These are phyloP conservation scores for Hypsopygia costalis DNA, from an alignment of 2,888 invertebrate genomes.

Conservation along the genomic window DNA sequence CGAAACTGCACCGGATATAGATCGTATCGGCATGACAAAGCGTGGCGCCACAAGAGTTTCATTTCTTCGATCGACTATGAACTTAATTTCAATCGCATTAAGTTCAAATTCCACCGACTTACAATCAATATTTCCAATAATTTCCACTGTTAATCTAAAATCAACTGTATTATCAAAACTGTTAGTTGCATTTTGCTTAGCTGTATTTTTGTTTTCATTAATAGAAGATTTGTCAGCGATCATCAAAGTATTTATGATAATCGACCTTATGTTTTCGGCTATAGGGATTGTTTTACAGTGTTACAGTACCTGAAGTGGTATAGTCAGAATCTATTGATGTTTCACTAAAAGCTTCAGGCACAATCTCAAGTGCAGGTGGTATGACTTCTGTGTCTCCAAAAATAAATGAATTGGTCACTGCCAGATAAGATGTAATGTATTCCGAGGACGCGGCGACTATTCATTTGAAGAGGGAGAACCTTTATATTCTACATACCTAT, in stretches of 20 bases:
- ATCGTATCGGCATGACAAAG: constrained; percentile 78
- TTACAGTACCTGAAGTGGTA: constrained; percentile 49
- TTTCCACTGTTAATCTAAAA: constrained; percentile 20
- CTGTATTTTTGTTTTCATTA: constrained; percentile 32
- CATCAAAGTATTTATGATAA: constrained; percentile 19
- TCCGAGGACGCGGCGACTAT: constrained; percentile 22
- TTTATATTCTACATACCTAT: too few species aligned
- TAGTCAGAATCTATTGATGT: constrained; percentile 59
- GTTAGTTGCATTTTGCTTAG: constrained; percentile 33
- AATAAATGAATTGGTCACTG: constrained; percentile 75
- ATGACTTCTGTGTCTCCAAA: constrained; percentile 74
- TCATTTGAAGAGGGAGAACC: too few species aligned
- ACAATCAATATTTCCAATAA: constrained; percentile 24
- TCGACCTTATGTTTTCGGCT: background rate
- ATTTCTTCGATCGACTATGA: constrained; percentile 17
- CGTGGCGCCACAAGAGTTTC: constrained; percentile 66
- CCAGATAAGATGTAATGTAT: constrained; percentile 58
- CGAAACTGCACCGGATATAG: constrained; percentile 78
- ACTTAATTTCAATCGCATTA: accelerated
- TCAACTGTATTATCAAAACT: constrained; percentile 21
- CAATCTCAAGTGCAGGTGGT: constrained; percentile 73
- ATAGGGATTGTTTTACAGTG: constrained; percentile 31
- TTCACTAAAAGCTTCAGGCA: constrained; percentile 67
- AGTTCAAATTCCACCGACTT: constrained; percentile 22
- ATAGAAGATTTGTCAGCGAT: constrained; percentile 56